These are phyloP conservation scores for Huso huso DNA, from an alignment of 2,797 vertebrate genomes.

Conservation along the genomic window DNA sequence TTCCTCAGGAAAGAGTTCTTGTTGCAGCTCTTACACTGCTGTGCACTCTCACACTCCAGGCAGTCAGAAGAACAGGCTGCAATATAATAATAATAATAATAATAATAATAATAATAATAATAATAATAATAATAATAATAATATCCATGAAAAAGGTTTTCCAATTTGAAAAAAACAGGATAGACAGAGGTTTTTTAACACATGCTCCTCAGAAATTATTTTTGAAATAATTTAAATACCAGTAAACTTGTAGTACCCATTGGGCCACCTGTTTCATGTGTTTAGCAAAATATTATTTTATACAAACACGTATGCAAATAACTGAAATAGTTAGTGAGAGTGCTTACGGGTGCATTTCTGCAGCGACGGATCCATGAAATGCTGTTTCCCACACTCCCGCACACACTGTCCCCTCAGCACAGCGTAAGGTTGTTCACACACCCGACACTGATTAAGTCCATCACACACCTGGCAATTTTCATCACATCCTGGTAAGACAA, in stretches of 20 bases:
- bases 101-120: no score
- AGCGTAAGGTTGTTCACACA: conserved; percentile 62
- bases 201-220: no score
- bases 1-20: conserved; percentile 60
- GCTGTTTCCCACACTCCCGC: conserved; percentile 56
- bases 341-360: conserved; percentile 65
- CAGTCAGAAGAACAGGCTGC: conserved; percentile 77
- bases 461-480: conserved; percentile 66
- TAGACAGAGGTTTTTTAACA: no score
- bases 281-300: no score
- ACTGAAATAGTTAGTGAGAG: no score
- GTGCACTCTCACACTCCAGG: conserved; percentile 58
- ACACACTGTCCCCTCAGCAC: conserved; percentile 62
- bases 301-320: no score
- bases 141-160: no score
- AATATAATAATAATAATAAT: background rate
- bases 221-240: no score
- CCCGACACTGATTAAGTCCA: conserved; percentile 54
- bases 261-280: no score
- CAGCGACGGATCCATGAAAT: conserved; percentile 45
- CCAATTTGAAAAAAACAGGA: background rate
- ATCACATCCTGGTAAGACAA: conserved; percentile 61
- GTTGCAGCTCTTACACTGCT: conserved; percentile 62
- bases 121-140: no score
- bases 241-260: no score